phyloP scores from a whole-genome alignment of 1,140 invertebrate species.

The Teleogryllus occipitalis region DNA sequence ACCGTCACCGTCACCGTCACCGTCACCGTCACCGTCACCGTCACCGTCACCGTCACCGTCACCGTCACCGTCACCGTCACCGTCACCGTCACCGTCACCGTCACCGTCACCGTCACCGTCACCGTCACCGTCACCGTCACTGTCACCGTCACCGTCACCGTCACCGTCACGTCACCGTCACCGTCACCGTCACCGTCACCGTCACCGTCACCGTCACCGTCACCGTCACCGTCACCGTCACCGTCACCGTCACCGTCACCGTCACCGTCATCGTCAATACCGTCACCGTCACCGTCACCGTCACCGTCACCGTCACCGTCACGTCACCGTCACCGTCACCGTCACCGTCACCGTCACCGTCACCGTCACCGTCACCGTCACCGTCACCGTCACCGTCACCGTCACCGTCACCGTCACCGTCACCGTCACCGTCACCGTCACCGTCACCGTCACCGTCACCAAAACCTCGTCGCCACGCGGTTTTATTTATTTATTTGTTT shows the following conservation, averaged over 20 bases:
- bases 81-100: neutral
- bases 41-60: neutral
- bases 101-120: neutral
- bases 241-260: neutral
- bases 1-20: neutral
- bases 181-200: neutral
- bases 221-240: conserved; percentile 5
- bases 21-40: too few relatives aligned
- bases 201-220: neutral
- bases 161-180: neutral
- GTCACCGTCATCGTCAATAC: neutral
- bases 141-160: neutral
- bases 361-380: neutral
- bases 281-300: neutral
- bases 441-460: too few relatives aligned
- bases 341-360: neutral
- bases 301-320: neutral
- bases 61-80: neutral
- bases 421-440: neutral
- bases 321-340: neutral
- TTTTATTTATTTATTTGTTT: neutral
- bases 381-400: neutral
- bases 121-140: conserved; percentile 7
- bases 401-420: neutral
- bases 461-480: neutral